A percentile compares a stretch with the other conserved stretches of the same genome.
Evolutionary conservation across 2,113 vertebrate species (phyloP).

Genomic region (Callopanchax toddi): DNA sequence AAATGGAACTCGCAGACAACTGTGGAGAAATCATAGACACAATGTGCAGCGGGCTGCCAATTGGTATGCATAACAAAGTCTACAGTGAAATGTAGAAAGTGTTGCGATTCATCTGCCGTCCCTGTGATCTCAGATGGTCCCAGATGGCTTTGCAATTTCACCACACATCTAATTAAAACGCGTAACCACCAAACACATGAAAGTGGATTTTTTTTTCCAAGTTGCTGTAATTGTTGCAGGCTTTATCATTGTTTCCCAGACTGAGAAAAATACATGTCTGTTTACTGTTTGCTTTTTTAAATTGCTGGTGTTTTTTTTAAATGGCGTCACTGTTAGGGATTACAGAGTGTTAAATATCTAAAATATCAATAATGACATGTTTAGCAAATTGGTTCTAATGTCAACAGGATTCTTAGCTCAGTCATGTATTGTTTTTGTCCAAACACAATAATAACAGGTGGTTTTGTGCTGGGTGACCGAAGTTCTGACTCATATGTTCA

Average conservation of each 20-base stretch:
- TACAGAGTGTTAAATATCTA: constrained; percentile 9
- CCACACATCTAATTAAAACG: constrained; percentile 55
- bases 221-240: constrained; percentile 18
- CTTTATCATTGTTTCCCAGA: constrained; percentile 10
- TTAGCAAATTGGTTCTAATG: not conserved
- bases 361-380: constrained; percentile 10
- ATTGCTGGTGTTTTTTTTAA: not conserved
- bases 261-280: not conserved
- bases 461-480: constrained; percentile 9
- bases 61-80: constrained; percentile 62
- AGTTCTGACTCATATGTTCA: constrained; percentile 13
- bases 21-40: constrained; percentile 26
- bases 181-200: constrained; percentile 33
- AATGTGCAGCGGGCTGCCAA: constrained; percentile 45
- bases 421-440: constrained; percentile 13
- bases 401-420: not conserved
- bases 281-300: not conserved
- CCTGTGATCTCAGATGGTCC: constrained; percentile 64
- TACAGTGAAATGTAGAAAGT: constrained; percentile 58
- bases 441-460: constrained; percentile 29
- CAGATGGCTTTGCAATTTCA: constrained; percentile 59
- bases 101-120: constrained; percentile 65
- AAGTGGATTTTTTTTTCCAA: constrained; percentile 17
- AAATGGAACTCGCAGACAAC: constrained; percentile 39
- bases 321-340: constrained; percentile 9